A percentile compares a stretch with the other conserved stretches of the same genome.
phyloP scores from a whole-genome alignment of 2,113 vertebrate genomes.

The Halcyon senegalensis region DNA sequence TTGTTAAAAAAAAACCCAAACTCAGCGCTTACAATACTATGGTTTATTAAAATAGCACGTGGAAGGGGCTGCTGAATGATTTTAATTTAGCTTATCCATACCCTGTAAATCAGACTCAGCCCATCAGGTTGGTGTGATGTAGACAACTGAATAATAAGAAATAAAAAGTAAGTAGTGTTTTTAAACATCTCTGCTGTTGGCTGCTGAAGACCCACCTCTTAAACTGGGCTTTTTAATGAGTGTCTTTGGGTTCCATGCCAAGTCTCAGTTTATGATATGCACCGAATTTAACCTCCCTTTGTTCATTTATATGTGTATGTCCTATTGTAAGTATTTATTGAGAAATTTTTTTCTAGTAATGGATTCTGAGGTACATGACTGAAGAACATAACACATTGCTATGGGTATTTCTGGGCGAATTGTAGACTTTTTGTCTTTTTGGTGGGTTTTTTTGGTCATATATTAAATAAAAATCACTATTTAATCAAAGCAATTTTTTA shows the following conservation, averaged over 20 bases:
- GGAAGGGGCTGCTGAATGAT: background rate
- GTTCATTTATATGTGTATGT: background rate
- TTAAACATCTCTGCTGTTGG: background rate
- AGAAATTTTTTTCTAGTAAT: background rate
- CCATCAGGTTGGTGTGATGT: background rate
- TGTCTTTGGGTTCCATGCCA: background rate
- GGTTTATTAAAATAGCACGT: background rate
- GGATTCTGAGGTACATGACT: background rate
- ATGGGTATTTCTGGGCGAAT: background rate
- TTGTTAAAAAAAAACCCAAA: background rate
- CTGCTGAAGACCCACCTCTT: background rate
- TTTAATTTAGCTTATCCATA: background rate
- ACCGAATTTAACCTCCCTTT: background rate
- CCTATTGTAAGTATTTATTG: background rate
- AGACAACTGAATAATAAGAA: background rate
- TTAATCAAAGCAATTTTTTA: constrained; percentile 61
- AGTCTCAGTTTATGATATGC: background rate
- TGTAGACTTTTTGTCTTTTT: background rate
- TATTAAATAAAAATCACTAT: background rate
- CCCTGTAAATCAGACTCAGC: background rate
- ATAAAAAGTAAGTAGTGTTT: background rate
- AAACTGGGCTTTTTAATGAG: background rate
- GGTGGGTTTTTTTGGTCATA: background rate
- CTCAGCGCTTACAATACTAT: background rate
- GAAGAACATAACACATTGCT: background rate